These are phyloP conservation scores for Drosophila niveifrons DNA, from an alignment of 2,888 invertebrate species.

Conservation along the genomic window DNA sequence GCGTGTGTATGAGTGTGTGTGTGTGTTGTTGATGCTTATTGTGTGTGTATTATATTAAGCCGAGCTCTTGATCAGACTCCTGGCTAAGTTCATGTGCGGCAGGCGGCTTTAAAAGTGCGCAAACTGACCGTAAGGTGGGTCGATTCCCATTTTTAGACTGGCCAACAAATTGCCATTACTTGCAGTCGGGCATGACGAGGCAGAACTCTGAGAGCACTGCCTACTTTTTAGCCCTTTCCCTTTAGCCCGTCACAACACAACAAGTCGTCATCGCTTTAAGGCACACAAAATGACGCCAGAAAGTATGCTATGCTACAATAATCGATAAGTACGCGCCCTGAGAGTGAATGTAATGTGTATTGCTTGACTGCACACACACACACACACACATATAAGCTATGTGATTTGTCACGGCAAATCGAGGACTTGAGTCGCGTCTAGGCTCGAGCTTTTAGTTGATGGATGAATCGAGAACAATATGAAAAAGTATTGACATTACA, in stretches of 20 bases:
- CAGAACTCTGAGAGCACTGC: slow-evolving; percentile 44
- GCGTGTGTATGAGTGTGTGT: slow-evolving; percentile 15
- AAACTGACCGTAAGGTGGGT: neutral
- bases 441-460: slow-evolving; percentile 7
- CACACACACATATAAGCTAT: slow-evolving; percentile 35
- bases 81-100: slow-evolving; percentile 40
- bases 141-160: slow-evolving; percentile 20
- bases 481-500: no score
- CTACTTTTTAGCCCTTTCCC: slow-evolving; percentile 30
- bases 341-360: slow-evolving; percentile 30
- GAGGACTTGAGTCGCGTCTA: slow-evolving; percentile 47
- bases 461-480: no score
- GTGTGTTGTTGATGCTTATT: slow-evolving; percentile 12
- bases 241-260: neutral
- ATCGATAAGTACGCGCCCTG: slow-evolving; percentile 67
- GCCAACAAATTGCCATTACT: slow-evolving; percentile 71
- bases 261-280: slow-evolving; percentile 11
- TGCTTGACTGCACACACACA: slow-evolving; percentile 53
- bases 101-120: slow-evolving; percentile 27
- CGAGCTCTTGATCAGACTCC: slow-evolving; percentile 35
- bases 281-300: slow-evolving; percentile 63
- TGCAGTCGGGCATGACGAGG: slow-evolving; percentile 57
- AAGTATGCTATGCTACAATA: slow-evolving; percentile 78
- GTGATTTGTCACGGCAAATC: slow-evolving; percentile 68
- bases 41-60: slow-evolving; percentile 15